Conservation (phyloP, 2,888 invertebrate genomes). For the Orthosia incerta region DNA sequence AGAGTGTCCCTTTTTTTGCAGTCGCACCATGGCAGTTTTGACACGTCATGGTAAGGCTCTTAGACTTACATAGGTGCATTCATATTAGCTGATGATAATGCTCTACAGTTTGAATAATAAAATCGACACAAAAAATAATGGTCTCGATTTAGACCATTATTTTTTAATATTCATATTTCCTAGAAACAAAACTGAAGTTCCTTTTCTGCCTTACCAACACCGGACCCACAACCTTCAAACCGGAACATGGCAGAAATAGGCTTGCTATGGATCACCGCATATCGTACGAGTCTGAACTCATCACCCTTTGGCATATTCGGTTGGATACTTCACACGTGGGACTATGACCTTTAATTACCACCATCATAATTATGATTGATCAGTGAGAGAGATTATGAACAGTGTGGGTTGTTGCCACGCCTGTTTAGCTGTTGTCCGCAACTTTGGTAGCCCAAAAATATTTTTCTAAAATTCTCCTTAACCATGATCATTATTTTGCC, state of each 20-base stretch:
- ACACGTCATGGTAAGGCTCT: too few relatives aligned
- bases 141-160: too few relatives aligned
- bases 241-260: slow-evolving; percentile 16
- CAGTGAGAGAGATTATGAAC: too few relatives aligned
- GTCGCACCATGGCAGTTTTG: too few relatives aligned
- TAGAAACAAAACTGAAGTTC: background rate
- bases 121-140: too few relatives aligned
- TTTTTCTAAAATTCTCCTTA: background rate
- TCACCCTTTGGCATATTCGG: slow-evolving; percentile 26
- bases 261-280: slow-evolving; percentile 7
- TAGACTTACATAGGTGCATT: too few relatives aligned
- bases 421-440: background rate
- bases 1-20: too few relatives aligned
- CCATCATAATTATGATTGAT: background rate
- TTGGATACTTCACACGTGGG: slow-evolving; percentile 22
- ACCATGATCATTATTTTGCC: background rate
- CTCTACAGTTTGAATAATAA: too few relatives aligned
- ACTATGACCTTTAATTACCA: slow-evolving; percentile 12
- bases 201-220: background rate
- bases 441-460: background rate
- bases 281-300: slow-evolving; percentile 1
- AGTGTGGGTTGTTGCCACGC: background rate
- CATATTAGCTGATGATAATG: too few relatives aligned
- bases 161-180: too few relatives aligned
- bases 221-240: background rate